Percentiles rank a stretch among this genome's conserved stretches.
These are phyloP conservation scores for Drosophila anomelani DNA, from an alignment of 2,888 invertebrate genomes.

Conservation along the genomic window DNA sequence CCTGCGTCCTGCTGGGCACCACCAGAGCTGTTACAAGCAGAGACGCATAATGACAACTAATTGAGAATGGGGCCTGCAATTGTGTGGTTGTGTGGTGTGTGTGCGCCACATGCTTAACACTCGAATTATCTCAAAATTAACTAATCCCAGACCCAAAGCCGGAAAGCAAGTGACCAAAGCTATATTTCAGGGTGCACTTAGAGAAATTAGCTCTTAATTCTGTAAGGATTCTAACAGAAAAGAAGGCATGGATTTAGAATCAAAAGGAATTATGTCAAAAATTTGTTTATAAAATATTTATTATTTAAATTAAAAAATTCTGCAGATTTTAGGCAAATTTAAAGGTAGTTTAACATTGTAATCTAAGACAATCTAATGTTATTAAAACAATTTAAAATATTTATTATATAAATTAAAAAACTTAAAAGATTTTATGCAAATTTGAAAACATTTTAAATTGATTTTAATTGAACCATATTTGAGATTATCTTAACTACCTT, in stretches of 20 bases:
- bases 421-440: no score
- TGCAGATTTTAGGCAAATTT: no score
- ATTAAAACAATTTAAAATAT: no score
- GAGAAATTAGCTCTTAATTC: background rate
- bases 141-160: constrained; percentile 57
- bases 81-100: background rate
- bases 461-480: no score
- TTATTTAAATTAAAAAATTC: background rate
- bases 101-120: constrained; percentile 59
- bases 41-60: constrained; percentile 66
- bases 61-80: constrained; percentile 62
- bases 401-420: no score
- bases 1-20: constrained; percentile 27
- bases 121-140: constrained; percentile 75
- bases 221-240: background rate
- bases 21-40: constrained; percentile 53
- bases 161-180: constrained; percentile 46
- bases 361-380: no score
- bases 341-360: no score
- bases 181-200: constrained; percentile 2
- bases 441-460: no score
- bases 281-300: background rate
- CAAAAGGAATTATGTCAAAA: background rate
- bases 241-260: background rate
- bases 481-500: no score